These are phyloP conservation scores for Hippoglossus stenolepis DNA, from an alignment of 2,113 vertebrate genomes.

Conservation along the genomic window DNA sequence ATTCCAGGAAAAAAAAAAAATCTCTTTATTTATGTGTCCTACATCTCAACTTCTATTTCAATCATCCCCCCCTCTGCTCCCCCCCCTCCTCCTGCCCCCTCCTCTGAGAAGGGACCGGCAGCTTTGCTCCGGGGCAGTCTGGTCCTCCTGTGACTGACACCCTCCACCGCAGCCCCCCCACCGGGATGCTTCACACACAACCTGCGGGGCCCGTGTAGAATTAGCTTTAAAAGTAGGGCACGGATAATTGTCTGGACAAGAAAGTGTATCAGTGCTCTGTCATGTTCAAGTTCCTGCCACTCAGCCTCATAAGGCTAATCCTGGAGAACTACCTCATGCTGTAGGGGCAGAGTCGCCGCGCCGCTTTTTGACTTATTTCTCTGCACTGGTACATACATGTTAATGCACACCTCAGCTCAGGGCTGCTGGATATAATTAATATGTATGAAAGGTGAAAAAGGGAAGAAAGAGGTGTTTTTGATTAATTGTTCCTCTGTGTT, in stretches of 20 bases:
- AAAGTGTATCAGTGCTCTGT: slow-evolving; percentile 80
- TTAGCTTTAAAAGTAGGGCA: slow-evolving; percentile 82
- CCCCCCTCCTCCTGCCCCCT: slow-evolving; percentile 15
- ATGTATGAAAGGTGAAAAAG: slow-evolving; percentile 77
- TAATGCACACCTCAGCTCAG: slow-evolving; percentile 72
- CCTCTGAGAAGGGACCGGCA: slow-evolving; percentile 70
- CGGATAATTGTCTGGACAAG: slow-evolving; percentile 81
- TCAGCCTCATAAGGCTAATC: slow-evolving; percentile 74
- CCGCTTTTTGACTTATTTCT: slow-evolving; percentile 72
- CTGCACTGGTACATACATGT: slow-evolving; percentile 62
- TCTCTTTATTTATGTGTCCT: slow-evolving; percentile 75
- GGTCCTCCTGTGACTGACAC: slow-evolving; percentile 80
- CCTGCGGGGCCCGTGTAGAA: slow-evolving; percentile 78
- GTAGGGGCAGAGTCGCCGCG: slow-evolving; percentile 46
- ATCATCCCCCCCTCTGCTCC: slow-evolving; percentile 50
- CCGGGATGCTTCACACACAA: slow-evolving; percentile 72
- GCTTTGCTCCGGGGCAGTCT: slow-evolving; percentile 75
- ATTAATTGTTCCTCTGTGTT: slow-evolving; percentile 79
- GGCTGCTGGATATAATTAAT: slow-evolving; percentile 75
- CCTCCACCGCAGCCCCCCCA: slow-evolving; percentile 63
- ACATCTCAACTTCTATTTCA: slow-evolving; percentile 80
- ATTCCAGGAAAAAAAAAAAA: slow-evolving; percentile 62
- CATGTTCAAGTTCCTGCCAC: slow-evolving; percentile 77
- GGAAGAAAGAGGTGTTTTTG: slow-evolving; percentile 74
- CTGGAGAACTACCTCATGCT: slow-evolving; percentile 66